Conservation (phyloP, 2,797 vertebrate species). For the Lacerta viridis region DNA sequence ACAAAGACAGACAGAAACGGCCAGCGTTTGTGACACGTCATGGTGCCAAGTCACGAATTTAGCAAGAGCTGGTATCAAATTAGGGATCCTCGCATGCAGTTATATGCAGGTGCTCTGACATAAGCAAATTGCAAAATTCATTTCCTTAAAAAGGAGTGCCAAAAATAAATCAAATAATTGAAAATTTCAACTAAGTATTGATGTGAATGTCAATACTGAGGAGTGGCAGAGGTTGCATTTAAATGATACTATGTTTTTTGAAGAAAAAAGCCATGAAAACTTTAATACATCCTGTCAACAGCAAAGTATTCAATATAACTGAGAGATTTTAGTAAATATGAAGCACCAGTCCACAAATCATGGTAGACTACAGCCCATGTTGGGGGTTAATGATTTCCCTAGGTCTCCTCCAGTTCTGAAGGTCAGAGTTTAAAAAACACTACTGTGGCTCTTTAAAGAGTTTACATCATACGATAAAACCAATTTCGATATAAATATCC, state of each 20-base stretch:
- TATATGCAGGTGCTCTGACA: constrained; percentile 33
- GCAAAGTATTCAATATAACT: not conserved
- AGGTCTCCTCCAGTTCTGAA: not conserved
- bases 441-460: not conserved
- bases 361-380: too few relatives aligned
- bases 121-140: constrained; percentile 49
- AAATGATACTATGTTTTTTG: not conserved
- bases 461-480: not conserved
- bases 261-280: constrained; percentile 26
- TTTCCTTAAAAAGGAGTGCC: constrained; percentile 63
- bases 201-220: constrained; percentile 3
- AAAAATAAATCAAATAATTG: constrained; percentile 63
- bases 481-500: not conserved
- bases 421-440: not conserved
- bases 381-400: not conserved
- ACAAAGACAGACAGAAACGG: constrained; percentile 29
- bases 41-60: constrained; percentile 51
- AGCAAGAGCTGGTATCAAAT: constrained; percentile 43
- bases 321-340: not conserved
- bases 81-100: constrained; percentile 44
- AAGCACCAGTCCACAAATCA: not conserved
- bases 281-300: not conserved
- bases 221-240: not conserved
- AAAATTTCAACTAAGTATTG: constrained; percentile 42
- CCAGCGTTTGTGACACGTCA: constrained; percentile 24